Base-by-base conservation (phyloP, 1,140 invertebrate species). In the Dendrolimus punctatus region DNA sequence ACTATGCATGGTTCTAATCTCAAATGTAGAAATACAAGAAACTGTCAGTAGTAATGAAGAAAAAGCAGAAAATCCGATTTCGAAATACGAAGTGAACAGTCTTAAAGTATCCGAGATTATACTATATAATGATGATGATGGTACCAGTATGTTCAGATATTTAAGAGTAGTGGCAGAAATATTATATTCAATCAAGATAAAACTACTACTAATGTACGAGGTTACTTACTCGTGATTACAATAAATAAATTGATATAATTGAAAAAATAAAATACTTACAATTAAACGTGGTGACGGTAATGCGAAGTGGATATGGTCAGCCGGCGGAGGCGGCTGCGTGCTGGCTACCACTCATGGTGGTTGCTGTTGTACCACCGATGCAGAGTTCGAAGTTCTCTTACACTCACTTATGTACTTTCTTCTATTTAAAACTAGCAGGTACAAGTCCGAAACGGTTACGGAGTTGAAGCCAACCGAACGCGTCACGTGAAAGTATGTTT, bases 271-370 rank as follows among this genome's bases (percentile, higher is more conserved):
- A 45, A 37, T 60, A 79, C 79, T 82, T 66, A 82, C 79, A 71
- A 73, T 57, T 60, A 58, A 62, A 72, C 67, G 67, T 68, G 68
- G 63, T 64, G 62, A 53, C 51, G 43, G 51, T 54, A 55, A 46
- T 8, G 53, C 57, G 56, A 62, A 59, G 56, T 62, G 48, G 56
- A 62, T 23, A 51, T 51, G 62, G 68, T 77, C 68, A 83, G 51
- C 80, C 80, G 59, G 73, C 76, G 57, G 72, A 67, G 49, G 67
- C 64, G 55, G 73, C 64, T 54, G 66, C 71, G 49, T 70, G 64
- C 58, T 73, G 67, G 71, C 67, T 68, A 62, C 64, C 68, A 62
- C 67, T 68, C 77, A 83, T 83, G 66, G 51, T 59, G 57, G 51
- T 43, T 7, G 44, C 36, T 46, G 38, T 46, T 60, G 48, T 55